phyloP scores from a whole-genome alignment of 2,113 vertebrate species.

The Cryptomyrus ogoouensis region DNA sequence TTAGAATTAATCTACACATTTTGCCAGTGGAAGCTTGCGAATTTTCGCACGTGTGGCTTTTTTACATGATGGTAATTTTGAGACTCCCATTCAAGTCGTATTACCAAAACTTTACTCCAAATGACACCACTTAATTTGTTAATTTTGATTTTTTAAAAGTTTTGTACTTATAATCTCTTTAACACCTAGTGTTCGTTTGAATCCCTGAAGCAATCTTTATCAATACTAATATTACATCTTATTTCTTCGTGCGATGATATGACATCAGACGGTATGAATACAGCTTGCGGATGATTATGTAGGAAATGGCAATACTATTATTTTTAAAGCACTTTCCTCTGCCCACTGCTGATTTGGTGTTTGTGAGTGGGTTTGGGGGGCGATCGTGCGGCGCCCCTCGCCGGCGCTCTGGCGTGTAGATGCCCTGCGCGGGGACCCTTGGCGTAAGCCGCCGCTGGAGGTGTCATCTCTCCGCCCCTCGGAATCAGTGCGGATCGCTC shows the following conservation, averaged over 20 bases:
- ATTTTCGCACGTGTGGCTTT: not conserved
- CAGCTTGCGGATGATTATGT: not conserved
- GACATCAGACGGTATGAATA: not conserved
- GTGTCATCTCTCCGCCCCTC: constrained; percentile 46
- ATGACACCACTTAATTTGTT: not conserved
- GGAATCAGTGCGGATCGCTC: constrained; percentile 57
- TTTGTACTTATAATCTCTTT: not conserved
- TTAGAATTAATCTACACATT: not conserved
- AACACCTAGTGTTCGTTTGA: not conserved
- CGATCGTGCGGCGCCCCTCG: not conserved
- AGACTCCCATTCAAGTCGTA: not conserved
- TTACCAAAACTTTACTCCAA: not conserved
- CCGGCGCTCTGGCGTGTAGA: not conserved
- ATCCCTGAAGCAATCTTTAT: not conserved
- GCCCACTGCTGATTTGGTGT: not conserved
- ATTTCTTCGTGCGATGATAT: not conserved
- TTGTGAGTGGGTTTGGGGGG: not conserved
- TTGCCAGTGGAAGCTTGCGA: not conserved
- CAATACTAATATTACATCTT: not conserved
- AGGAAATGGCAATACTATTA: not conserved
- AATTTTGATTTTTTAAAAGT: not conserved
- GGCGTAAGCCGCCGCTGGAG: not conserved
- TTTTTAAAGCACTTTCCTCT: not conserved
- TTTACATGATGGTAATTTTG: not conserved
- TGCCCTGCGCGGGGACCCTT: not conserved